A percentile compares a stretch with the other conserved stretches of the same genome.
Conservation (phyloP, 2,113 vertebrate genomes). For the Dipodomys ordii region DNA sequence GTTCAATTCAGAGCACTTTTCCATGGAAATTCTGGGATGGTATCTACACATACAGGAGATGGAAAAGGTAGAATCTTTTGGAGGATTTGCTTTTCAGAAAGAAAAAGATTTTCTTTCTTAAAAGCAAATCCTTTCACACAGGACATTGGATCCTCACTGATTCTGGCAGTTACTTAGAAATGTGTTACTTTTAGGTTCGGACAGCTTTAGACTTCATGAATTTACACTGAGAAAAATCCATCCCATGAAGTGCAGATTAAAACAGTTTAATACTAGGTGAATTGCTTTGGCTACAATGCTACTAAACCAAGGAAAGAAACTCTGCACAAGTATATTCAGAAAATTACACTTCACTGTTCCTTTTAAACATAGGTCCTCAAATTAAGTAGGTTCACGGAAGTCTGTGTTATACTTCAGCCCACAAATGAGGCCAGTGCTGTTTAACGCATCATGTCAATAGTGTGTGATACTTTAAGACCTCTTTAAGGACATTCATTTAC, state of each 20-base stretch:
- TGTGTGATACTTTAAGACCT: slow-evolving; percentile 71
- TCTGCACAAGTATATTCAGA: slow-evolving; percentile 72
- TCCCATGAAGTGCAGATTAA: slow-evolving; percentile 69
- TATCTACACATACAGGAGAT: background rate
- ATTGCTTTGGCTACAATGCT: slow-evolving; percentile 71
- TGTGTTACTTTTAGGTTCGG: slow-evolving; percentile 74
- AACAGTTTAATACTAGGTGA: slow-evolving; percentile 68
- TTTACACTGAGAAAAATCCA: slow-evolving; percentile 57
- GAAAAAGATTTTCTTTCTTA: slow-evolving; percentile 13
- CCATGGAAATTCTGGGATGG: background rate
- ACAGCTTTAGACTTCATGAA: slow-evolving; percentile 68
- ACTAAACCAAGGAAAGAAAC: slow-evolving; percentile 66
- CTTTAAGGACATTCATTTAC: slow-evolving; percentile 80
- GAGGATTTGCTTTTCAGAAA: background rate
- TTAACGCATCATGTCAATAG: slow-evolving; percentile 75
- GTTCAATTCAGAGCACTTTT: background rate
- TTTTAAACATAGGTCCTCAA: slow-evolving; percentile 74
- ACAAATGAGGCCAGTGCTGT: slow-evolving; percentile 69
- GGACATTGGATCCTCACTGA: slow-evolving; percentile 12
- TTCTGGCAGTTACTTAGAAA: slow-evolving; percentile 71
- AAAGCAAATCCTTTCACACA: background rate
- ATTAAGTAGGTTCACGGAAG: slow-evolving; percentile 78
- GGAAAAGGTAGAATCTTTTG: background rate
- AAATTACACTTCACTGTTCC: slow-evolving; percentile 79
- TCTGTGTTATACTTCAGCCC: slow-evolving; percentile 57